These are phyloP conservation scores for Eulemur mongoz DNA, from an alignment of 2,797 vertebrate genomes.

Conservation along the genomic window DNA sequence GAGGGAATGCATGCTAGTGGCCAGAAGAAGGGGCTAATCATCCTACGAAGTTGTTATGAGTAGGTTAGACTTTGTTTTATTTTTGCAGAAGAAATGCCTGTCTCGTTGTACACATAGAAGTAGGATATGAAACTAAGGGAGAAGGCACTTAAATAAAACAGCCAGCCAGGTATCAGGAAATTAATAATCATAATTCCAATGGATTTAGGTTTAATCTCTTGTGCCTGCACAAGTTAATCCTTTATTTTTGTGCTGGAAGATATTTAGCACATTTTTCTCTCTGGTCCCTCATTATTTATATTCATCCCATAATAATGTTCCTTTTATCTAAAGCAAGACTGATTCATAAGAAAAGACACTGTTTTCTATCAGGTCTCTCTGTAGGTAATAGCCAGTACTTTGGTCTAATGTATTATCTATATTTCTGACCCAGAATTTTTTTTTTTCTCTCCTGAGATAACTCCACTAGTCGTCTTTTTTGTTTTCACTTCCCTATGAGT, in stretches of 20 bases:
- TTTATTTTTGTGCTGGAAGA: constrained; percentile 58
- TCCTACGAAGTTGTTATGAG: background rate
- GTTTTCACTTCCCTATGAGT: background rate
- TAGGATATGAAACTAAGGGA: background rate
- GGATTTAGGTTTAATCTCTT: constrained; percentile 56
- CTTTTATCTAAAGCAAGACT: constrained; percentile 38
- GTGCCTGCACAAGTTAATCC: constrained; percentile 34
- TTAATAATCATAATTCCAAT: constrained; percentile 53
- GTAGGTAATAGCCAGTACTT: background rate
- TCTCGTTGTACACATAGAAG: background rate
- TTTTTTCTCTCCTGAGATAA: background rate
- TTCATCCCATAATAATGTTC: background rate
- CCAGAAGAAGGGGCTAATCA: background rate
- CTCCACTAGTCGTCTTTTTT: background rate
- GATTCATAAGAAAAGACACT: background rate
- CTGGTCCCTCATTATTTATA: constrained; percentile 32
- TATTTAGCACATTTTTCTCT: constrained; percentile 60
- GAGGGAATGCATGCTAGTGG: background rate
- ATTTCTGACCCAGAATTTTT: background rate
- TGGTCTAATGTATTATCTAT: background rate
- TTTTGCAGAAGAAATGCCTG: constrained; percentile 3
- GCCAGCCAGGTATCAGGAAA: background rate
- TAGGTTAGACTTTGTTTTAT: background rate
- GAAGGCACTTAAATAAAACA: constrained; percentile 24
- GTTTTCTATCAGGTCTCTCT: background rate